Percentiles rank a stretch among this genome's conserved stretches.
These are phyloP conservation scores for Procambarus virginalis DNA, from an alignment of 1,140 invertebrate species.

Conservation along the genomic window DNA sequence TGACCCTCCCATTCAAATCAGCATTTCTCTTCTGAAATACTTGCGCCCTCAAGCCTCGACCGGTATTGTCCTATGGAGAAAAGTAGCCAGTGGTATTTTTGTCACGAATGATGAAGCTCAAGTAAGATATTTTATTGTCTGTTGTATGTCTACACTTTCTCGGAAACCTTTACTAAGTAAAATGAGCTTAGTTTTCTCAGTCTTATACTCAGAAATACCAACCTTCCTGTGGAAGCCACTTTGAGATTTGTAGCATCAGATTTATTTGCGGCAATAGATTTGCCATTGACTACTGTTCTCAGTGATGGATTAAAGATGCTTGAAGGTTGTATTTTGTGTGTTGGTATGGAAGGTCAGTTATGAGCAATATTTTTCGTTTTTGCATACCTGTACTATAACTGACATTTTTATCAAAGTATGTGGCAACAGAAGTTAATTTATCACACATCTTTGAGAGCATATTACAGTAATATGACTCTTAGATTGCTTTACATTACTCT, in stretches of 20 bases:
- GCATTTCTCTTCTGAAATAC: constrained; percentile 6
- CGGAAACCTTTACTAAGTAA: not conserved
- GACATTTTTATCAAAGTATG: not conserved
- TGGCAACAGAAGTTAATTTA: not conserved
- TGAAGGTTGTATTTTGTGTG: not conserved
- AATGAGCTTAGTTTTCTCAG: not conserved
- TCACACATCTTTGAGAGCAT: constrained; percentile 4
- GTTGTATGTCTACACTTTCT: constrained; percentile 24
- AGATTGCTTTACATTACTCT: not conserved
- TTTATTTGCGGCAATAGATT: constrained; percentile 2
- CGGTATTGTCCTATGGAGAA: constrained; percentile 24
- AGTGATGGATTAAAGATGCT: constrained; percentile 4
- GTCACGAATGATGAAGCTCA: constrained; percentile 45
- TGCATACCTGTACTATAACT: not conserved
- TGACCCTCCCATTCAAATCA: constrained; percentile 33
- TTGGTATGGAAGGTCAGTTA: not conserved
- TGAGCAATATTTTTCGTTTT: not conserved
- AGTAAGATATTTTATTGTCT: constrained; percentile 46
- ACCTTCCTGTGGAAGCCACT: constrained; percentile 8
- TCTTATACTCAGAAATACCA: constrained; percentile 1
- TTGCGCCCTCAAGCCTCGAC: constrained; percentile 30
- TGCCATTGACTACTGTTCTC: constrained; percentile 4
- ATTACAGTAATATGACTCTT: not conserved
- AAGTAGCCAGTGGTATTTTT: constrained; percentile 44
- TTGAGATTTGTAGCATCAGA: not conserved